These are phyloP conservation scores for Iselma pallidipennis DNA, from an alignment of 2,888 invertebrate genomes.

Conservation along the genomic window DNA sequence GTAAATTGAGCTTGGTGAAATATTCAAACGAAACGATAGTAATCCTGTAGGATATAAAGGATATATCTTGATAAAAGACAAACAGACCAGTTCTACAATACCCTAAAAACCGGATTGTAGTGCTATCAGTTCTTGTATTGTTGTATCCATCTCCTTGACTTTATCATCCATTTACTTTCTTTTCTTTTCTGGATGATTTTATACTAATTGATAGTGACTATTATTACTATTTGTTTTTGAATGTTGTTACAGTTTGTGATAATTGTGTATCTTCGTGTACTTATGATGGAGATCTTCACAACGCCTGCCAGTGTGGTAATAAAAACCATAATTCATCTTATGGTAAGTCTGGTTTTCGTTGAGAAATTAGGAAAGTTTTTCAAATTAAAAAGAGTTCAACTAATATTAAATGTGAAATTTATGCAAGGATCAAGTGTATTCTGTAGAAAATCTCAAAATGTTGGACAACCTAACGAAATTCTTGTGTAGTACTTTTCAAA, in stretches of 20 bases:
- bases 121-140: background rate
- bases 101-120: too few species aligned
- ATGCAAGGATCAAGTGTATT: too few species aligned
- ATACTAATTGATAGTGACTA: too few species aligned
- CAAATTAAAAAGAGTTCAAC: too few species aligned
- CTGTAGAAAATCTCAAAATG: too few species aligned
- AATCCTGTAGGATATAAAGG: background rate
- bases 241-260: constrained; percentile 53
- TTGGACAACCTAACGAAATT: too few species aligned
- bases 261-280: constrained; percentile 58
- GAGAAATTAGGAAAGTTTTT: too few species aligned
- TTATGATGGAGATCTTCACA: constrained; percentile 51
- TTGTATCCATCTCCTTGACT: too few species aligned
- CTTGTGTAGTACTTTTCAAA: too few species aligned
- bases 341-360: constrained; percentile 55
- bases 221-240: background rate
- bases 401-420: too few species aligned
- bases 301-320: constrained; percentile 56
- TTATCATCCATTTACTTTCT: too few species aligned
- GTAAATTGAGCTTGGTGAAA: background rate
- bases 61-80: background rate
- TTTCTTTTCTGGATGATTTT: background rate
- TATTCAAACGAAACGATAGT: background rate
- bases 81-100: background rate
- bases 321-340: constrained; percentile 48